A percentile compares a stretch with the other conserved stretches of the same genome.
Evolutionary conservation across 1,140 invertebrate genomes (phyloP).

Genomic region (Notospermus geniculatus): DNA sequence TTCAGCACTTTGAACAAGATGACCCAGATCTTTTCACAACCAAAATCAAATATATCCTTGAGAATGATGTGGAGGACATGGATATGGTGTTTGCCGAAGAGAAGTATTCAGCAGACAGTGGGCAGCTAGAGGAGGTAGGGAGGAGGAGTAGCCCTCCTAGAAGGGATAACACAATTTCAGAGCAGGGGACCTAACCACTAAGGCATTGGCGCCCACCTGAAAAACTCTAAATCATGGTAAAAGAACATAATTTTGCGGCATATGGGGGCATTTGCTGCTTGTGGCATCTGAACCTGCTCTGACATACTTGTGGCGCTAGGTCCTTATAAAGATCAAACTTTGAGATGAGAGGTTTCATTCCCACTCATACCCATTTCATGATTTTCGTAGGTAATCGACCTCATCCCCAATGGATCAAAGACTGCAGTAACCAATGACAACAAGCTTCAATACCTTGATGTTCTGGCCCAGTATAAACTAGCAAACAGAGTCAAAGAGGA

Average conservation of each 20-base stretch:
- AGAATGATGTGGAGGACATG: slow-evolving; percentile 82
- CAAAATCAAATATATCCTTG: slow-evolving; percentile 88
- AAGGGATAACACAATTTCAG: too few relatives aligned
- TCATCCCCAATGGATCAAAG: slow-evolving; percentile 72
- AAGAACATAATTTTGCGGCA: too few relatives aligned
- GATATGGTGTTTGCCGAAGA: slow-evolving; percentile 87
- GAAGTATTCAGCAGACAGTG: slow-evolving; percentile 75
- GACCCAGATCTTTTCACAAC: slow-evolving; percentile 88
- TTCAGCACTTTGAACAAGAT: slow-evolving; percentile 91
- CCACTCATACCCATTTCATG: neutral
- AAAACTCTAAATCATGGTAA: too few relatives aligned
- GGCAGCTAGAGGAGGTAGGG: slow-evolving; percentile 71
- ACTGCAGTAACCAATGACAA: slow-evolving; percentile 72
- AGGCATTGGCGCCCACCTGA: too few relatives aligned
- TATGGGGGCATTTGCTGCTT: too few relatives aligned
- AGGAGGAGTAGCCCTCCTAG: too few relatives aligned
- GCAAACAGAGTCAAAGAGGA: slow-evolving; percentile 78
- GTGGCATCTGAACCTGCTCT: too few relatives aligned
- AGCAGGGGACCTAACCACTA: too few relatives aligned
- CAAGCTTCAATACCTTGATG: slow-evolving; percentile 82
- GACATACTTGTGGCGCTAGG: too few relatives aligned
- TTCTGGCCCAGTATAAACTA: slow-evolving; percentile 83
- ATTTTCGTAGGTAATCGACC: slow-evolving; percentile 63
- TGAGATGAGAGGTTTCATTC: neutral
- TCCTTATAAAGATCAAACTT: too few relatives aligned